Evolutionary conservation across 2,797 vertebrate species (phyloP), one percentile per base, ranked within the genome.

Genomic region (Clarias pachynema): DNA sequence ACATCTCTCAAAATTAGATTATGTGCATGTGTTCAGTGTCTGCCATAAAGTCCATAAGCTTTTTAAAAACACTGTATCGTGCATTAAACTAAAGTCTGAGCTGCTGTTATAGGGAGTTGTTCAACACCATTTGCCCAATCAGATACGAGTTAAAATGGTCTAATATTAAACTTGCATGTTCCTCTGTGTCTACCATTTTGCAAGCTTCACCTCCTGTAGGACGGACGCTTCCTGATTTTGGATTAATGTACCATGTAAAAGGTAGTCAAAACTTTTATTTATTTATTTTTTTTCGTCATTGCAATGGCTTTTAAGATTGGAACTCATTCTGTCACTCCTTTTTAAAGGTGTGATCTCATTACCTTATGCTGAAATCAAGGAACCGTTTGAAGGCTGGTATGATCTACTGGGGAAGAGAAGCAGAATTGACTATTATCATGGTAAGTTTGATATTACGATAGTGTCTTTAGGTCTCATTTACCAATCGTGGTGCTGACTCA

Each of bases 381-480:
- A 97, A 89, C 97, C 95, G 0, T 96, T 96, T 22, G 96, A 97
- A 90, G 95, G 93, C 91, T 97, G 96, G 96, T 95, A 96, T 57
- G 94, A 97, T 87, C 80, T 91, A 0, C 85, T 91, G 0, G 93
- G 93, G 20, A 93, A 93, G 31, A 94, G 94, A 88, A 96, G 96
- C 91, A 90, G 94, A 7, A 95, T 95, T 53, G 94, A 97, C 83
- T 95, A 94, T 29, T 96, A 96, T 0, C 89, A 93, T 63, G 93
- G 96, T 96, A 79, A 93, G 92, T 86, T 75, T 83, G 77, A 0
- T 31, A 18, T 29, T 4, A 18, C 16, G 4, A 10, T 10, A 2
- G n/a, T 44, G 31, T 24, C 22, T 60, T 40, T n/a, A 16, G 5
- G 24, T 40, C 14, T 3, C 3, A 0, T 63, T 40, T n/a, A 14